These are phyloP conservation scores for Myotis planiceps DNA, from an alignment of 2,797 vertebrate species.

Conservation along the genomic window DNA sequence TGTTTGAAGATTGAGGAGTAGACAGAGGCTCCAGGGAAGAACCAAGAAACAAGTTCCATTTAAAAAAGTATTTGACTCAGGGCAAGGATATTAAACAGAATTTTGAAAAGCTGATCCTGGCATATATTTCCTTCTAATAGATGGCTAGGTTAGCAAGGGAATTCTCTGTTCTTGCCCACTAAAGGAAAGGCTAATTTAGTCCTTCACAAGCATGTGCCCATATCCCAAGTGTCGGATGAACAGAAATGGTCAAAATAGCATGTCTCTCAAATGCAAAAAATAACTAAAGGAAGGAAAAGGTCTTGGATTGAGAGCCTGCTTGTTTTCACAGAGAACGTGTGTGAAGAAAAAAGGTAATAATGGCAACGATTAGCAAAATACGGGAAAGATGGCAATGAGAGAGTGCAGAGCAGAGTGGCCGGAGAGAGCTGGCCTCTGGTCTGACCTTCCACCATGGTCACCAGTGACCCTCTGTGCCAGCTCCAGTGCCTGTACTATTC, in stretches of 20 bases:
- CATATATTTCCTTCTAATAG: neutral
- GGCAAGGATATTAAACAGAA: neutral
- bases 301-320: neutral
- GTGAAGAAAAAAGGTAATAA: neutral
- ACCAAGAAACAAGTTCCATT: neutral
- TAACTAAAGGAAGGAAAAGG: neutral
- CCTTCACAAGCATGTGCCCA: neutral
- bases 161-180: neutral
- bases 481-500: neutral
- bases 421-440: neutral
- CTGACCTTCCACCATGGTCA: neutral
- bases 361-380: neutral
- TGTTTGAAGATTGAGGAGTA: slow-evolving; percentile 20
- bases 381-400: neutral
- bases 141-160: neutral
- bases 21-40: neutral
- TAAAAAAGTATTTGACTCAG: neutral
- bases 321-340: neutral
- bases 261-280: neutral
- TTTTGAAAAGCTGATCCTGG: neutral
- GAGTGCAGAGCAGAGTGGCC: neutral
- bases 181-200: neutral
- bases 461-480: neutral
- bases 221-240: neutral
- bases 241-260: neutral